These are phyloP conservation scores for Heterotilapia buettikoferi DNA, from an alignment of 2,113 vertebrate genomes.

Conservation along the genomic window DNA sequence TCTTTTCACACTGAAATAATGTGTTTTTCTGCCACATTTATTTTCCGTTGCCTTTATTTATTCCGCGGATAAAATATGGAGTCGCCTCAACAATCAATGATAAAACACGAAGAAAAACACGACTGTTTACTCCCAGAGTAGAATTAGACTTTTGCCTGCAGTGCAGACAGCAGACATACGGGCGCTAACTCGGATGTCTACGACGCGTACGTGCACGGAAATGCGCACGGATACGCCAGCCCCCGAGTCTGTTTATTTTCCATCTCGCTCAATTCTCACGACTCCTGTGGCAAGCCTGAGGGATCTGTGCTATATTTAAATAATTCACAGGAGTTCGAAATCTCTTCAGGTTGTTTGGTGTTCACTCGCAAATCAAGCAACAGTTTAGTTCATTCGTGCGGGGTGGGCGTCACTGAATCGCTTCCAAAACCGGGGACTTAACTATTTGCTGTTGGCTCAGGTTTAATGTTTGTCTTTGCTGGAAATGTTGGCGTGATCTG, in stretches of 20 bases:
- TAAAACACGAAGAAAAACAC: conserved; percentile 9
- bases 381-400: neutral
- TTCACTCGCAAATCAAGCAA: conserved; percentile 3
- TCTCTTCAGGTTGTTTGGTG: conserved; percentile 51
- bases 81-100: conserved; percentile 17
- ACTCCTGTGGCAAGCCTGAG: conserved; percentile 55
- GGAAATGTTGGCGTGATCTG: conserved; percentile 32
- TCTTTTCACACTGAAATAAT: conserved; percentile 43
- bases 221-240: conserved; percentile 36
- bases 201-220: neutral
- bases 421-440: neutral
- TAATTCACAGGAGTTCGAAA: conserved; percentile 47
- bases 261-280: conserved; percentile 47
- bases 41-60: conserved; percentile 37
- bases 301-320: conserved; percentile 55
- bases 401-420: neutral
- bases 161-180: conserved; percentile 52
- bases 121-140: neutral
- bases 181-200: neutral
- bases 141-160: conserved; percentile 28
- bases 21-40: conserved; percentile 51
- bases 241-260: conserved; percentile 60
- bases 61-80: conserved; percentile 24
- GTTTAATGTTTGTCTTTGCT: neutral
- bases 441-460: conserved; percentile 26